Evolutionary conservation across 2,113 vertebrate genomes (phyloP).

Genomic region (Saiga tatarica): DNA sequence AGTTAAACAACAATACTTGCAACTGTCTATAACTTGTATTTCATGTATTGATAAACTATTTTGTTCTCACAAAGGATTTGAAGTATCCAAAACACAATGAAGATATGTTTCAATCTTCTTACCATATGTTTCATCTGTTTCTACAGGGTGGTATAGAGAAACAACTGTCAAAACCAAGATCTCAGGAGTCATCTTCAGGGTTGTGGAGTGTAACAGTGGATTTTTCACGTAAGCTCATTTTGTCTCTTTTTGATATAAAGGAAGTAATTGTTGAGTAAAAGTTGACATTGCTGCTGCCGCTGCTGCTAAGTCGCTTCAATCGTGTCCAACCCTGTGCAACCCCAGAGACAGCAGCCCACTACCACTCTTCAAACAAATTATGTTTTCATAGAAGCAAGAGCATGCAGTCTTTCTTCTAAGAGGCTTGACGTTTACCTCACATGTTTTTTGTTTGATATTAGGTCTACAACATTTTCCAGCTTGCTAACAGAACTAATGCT

Average conservation of each 20-base stretch:
- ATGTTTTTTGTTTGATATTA: neutral
- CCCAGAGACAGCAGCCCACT: no score
- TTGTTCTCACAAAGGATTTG: neutral
- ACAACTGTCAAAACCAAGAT: conserved; percentile 25
- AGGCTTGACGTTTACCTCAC: neutral
- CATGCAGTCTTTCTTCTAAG: neutral
- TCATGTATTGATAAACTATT: neutral
- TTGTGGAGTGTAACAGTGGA: conserved; percentile 47
- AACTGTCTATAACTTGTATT: neutral
- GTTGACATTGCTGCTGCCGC: no score
- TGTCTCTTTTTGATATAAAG: neutral
- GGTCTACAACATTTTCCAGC: neutral
- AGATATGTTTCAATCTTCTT: neutral
- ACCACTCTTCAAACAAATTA: neutral
- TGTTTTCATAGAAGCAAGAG: neutral
- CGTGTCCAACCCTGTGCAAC: no score
- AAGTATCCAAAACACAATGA: neutral
- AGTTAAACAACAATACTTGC: neutral
- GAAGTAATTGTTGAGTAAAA: neutral
- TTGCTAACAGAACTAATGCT: neutral
- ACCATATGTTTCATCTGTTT: neutral
- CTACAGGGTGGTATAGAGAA: conserved; percentile 66
- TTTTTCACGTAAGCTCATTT: neutral
- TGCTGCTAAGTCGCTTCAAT: no score
- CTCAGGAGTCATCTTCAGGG: neutral